Percentiles rank a stretch among this genome's conserved stretches.
Conservation (phyloP, 2,888 invertebrate species). For the Synanthedon vespiformis region DNA sequence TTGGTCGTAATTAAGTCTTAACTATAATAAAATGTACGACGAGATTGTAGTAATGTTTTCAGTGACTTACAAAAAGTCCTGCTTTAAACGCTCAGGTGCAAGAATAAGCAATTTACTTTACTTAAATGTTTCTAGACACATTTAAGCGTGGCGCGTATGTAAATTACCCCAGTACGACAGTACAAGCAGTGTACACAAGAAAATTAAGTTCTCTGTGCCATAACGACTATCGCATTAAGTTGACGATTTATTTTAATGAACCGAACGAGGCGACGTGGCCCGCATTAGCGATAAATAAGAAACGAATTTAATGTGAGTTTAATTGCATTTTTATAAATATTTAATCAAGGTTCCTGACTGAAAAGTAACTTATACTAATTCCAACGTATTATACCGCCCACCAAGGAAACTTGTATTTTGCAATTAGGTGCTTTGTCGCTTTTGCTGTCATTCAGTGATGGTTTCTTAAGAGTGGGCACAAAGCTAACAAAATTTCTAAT, state of each 20-base stretch:
- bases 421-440: no score
- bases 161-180: constrained; percentile 13
- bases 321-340: constrained; percentile 37
- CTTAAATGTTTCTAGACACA: constrained; percentile 4
- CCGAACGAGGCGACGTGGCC: constrained; percentile 16
- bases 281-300: constrained; percentile 24
- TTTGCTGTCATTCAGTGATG: no score
- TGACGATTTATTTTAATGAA: constrained; percentile 34
- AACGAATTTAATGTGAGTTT: constrained; percentile 27
- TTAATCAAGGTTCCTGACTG: constrained; percentile 16
- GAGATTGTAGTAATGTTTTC: no score
- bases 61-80: no score
- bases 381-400: not conserved
- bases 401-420: no score
- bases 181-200: constrained; percentile 19
- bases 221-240: constrained; percentile 29
- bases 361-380: constrained; percentile 22
- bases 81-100: not conserved
- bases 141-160: constrained; percentile 6
- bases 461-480: no score
- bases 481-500: no score
- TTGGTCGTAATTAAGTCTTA: no score
- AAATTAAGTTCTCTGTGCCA: constrained; percentile 28
- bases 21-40: no score
- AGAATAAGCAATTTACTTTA: constrained; percentile 2